Evolutionary conservation across 2,113 vertebrate genomes (phyloP), one percentile per base, ranked within the genome.

Genomic region (Elanus axillaris): DNA sequence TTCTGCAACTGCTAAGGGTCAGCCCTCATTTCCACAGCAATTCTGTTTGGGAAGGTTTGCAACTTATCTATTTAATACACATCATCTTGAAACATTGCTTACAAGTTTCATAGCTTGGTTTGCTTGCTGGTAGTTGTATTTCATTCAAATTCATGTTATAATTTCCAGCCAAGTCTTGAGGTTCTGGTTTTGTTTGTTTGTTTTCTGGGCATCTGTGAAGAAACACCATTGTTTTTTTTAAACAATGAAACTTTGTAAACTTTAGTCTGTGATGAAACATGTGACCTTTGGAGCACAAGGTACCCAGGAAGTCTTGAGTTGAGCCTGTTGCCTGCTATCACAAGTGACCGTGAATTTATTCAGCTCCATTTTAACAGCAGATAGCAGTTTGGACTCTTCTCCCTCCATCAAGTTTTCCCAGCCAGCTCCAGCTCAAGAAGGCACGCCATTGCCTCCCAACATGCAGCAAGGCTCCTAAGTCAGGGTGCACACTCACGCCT

Each of bases 381-480:
- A 18, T 2, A 42, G 13, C 1, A 11, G 16, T 32, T 27, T 2
- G 43, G 43, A 15, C 26, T 76, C 21, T 48, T 48, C 56, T 43
- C 16, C 20, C 36, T 17, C 15, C 7, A 2, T 9, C 38, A 5
- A 1, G 0, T 29, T 26, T 21, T 22, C 52, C 25, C 6, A 7
- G 29, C 1, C 45, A 34, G 56, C 22, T 58, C 43, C 58, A 34
- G 36, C 47, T 47, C 42, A 23, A 27, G 25, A 25, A 18, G 29
- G 31, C 40, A 29, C 0, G 9, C 16, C 43, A 10, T 21, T 0
- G n/a, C 66, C 34, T 52, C n/a, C 34, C 32, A 34, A 0, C 3
- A 2, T 3, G 31, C 7, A 1, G 17, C 6, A 38, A 42, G 36
- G n/a, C 53, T 56, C 42, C 47, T 15, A 19, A 20, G 9, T 10